Evolutionary conservation across 2,888 invertebrate genomes (phyloP), one percentile per base, ranked within the genome.

Genomic region (Cistogaster globosa): DNA sequence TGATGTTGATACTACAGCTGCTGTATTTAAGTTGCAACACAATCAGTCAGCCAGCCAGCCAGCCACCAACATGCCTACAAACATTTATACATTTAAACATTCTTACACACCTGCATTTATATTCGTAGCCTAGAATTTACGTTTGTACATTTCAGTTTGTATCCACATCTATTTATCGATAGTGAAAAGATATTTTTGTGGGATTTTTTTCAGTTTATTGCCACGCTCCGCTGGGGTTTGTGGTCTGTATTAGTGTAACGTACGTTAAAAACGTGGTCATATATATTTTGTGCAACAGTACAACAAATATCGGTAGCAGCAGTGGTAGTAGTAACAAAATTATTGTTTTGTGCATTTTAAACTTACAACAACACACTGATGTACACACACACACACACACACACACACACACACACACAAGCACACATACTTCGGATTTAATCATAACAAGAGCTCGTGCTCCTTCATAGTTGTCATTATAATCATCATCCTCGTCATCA

Each of bases 191-290:
- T 85, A 85, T 85, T 82, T 85, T 86, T 86, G 87, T 77, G 86
- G 86, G 87, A 87, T 86, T 86, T 86, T 16, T 86, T 86, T 83
- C 87, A 87, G 87, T 87, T 87, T 87, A 87, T 88, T 90, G 89
- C 89, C 89, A 91, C 90, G 91, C 91, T 91, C 90, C 90, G 90
- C 89, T 91, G 91, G 89, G 88, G 90, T 89, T 90, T 88, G 89
- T 83, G 87, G 87, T 85, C 85, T 86, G 85, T 85, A 80, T 85
- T 85, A 79, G 85, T 80, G 76, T 77, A 77, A 76, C 76, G 77
- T 38, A 83, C 82, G 71, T 83, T 83, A 77, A 83, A 83, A 77
- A 71, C 77, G 82, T 83, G 68, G 71, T 83, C 82, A 71, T 82
- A 76, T 77, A 65, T 77, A 12, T 42, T 11, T 11, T 42, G 42